phyloP scores from a whole-genome alignment of 2,888 invertebrate genomes.

The Brenthis hecate region DNA sequence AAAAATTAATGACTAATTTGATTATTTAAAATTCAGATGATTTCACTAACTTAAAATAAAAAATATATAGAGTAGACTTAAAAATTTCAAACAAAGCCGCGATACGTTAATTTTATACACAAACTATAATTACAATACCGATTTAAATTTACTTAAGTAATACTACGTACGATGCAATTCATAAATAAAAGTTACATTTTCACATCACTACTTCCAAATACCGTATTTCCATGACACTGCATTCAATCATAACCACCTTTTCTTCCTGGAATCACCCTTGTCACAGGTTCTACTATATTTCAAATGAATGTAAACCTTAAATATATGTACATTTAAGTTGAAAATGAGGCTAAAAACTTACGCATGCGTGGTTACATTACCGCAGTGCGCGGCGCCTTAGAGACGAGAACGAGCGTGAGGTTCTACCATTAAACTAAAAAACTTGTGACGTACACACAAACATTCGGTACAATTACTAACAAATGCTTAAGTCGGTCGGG shows the following conservation, averaged over 20 bases:
- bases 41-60: too few relatives aligned
- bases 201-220: not conserved
- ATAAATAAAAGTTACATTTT: not conserved
- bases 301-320: constrained; percentile 45
- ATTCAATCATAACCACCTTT: constrained; percentile 54
- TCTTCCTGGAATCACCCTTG: constrained; percentile 48
- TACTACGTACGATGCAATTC: too few relatives aligned
- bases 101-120: too few relatives aligned
- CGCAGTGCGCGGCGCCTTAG: constrained; percentile 80
- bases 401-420: constrained; percentile 71
- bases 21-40: too few relatives aligned
- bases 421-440: constrained; percentile 67
- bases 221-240: constrained; percentile 35
- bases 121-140: too few relatives aligned
- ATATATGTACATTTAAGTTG: constrained; percentile 44
- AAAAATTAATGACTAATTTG: too few relatives aligned
- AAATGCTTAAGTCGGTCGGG: constrained; percentile 19
- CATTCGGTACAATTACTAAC: constrained; percentile 50
- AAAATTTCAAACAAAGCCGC: too few relatives aligned
- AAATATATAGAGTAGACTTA: too few relatives aligned
- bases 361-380: constrained; percentile 75
- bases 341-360: constrained; percentile 48
- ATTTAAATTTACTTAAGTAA: not conserved
- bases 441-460: constrained; percentile 44
- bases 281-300: constrained; percentile 48